Evolutionary conservation across 2,888 invertebrate species (phyloP).

Genomic region (Rosalia funebris): DNA sequence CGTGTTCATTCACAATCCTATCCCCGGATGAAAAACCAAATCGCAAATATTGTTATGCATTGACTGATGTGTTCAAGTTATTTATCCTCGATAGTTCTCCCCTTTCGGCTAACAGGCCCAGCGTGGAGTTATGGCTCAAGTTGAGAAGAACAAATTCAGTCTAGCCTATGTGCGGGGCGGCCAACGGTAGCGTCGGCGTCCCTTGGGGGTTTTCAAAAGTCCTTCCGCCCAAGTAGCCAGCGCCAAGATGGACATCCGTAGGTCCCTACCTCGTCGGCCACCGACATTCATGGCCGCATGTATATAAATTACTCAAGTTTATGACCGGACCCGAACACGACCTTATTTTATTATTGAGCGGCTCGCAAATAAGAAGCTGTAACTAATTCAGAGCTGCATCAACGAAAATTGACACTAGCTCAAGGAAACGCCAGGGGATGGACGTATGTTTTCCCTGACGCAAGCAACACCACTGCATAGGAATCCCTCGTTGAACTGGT

Average conservation of each 20-base stretch:
- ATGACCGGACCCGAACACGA: conserved; percentile 65
- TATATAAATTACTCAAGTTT: conserved; percentile 63
- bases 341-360: conserved; percentile 62
- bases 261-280: conserved; percentile 48
- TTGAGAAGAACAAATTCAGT: conserved; percentile 1
- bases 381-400: conserved; percentile 33
- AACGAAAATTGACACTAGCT: conserved; percentile 6
- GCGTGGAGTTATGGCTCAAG: not conserved
- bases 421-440: not conserved
- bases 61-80: too few species aligned
- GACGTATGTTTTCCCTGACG: too few species aligned
- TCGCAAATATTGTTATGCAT: too few species aligned
- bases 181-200: conserved; percentile 28
- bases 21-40: too few species aligned
- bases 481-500: too few species aligned
- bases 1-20: too few species aligned
- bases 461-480: too few species aligned
- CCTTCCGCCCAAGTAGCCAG: conserved; percentile 51
- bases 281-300: conserved; percentile 60
- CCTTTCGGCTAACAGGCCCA: not conserved
- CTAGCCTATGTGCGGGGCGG: conserved; percentile 2
- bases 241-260: conserved; percentile 54
- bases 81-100: not conserved
- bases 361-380: conserved; percentile 31
- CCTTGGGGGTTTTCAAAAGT: conserved; percentile 48